These are phyloP conservation scores for Drosophila nr. perissopoda DNA, from an alignment of 2,888 invertebrate genomes.

Conservation along the genomic window DNA sequence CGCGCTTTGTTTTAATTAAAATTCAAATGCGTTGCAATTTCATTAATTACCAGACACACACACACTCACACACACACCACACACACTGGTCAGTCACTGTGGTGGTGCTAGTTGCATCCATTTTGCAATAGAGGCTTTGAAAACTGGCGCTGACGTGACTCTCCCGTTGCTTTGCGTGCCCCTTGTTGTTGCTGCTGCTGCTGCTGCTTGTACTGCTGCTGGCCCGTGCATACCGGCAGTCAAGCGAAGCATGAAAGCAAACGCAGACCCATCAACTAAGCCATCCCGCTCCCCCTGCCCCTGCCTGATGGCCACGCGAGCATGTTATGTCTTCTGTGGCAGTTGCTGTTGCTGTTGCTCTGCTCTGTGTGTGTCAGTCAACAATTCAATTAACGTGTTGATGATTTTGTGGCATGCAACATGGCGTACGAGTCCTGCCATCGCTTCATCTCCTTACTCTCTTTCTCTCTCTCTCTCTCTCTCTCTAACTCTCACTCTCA, in stretches of 20 bases:
- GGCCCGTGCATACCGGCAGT: conserved; percentile 73
- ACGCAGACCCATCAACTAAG: conserved; percentile 69
- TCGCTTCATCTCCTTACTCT: background rate
- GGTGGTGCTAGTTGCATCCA: conserved; percentile 69
- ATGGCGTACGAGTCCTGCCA: conserved; percentile 61
- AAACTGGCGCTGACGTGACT: conserved; percentile 73
- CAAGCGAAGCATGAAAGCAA: conserved; percentile 75
- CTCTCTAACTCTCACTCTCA: background rate
- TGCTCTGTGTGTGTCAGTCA: conserved; percentile 77
- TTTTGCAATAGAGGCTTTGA: conserved; percentile 69
- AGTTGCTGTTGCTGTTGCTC: conserved; percentile 6
- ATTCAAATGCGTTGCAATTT: conserved; percentile 83
- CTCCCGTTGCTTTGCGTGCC: conserved; percentile 8
- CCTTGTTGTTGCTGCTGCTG: conserved; percentile 11
- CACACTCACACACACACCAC: conserved; percentile 28
- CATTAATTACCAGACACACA: conserved; percentile 79
- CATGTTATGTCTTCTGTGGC: conserved; percentile 33
- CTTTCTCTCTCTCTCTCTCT: background rate
- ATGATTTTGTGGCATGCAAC: conserved; percentile 83
- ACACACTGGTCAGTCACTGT: conserved; percentile 33
- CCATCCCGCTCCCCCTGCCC: conserved; percentile 7
- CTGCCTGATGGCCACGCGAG: conserved; percentile 6
- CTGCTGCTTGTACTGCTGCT: conserved; percentile 31
- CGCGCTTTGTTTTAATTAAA: conserved; percentile 83
- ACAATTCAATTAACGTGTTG: conserved; percentile 84